Evolutionary conservation across 2,888 invertebrate genomes (phyloP).

Genomic region (Eupithecia exiguata): DNA sequence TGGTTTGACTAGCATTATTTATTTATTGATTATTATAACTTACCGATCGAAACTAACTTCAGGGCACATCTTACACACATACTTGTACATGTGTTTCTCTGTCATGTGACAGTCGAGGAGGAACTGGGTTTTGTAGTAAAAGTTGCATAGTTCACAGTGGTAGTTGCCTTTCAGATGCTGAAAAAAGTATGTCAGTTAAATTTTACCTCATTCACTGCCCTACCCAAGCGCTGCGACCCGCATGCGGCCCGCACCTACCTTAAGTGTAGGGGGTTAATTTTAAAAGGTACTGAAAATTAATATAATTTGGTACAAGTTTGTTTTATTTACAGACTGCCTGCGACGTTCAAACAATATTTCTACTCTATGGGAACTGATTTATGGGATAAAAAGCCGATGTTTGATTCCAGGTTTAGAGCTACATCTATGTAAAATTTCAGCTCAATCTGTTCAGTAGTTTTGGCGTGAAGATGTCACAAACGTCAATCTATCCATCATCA

Average conservation of each 20-base stretch:
- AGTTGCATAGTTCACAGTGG: conserved; percentile 67
- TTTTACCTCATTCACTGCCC: neutral
- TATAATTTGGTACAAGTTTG: neutral
- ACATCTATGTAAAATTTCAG: too few relatives aligned
- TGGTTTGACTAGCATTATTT: too few relatives aligned
- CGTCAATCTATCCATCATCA: too few relatives aligned
- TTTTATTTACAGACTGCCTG: neutral
- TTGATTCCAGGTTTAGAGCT: too few relatives aligned
- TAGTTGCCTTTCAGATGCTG: conserved; percentile 69
- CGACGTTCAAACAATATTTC: too few relatives aligned
- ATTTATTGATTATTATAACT: conserved; percentile 36
- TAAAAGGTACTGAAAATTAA: neutral
- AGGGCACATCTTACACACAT: conserved; percentile 74
- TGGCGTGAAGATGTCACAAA: too few relatives aligned
- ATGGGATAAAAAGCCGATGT: too few relatives aligned
- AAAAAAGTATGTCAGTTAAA: neutral
- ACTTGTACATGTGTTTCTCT: conserved; percentile 77
- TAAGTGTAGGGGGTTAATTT: too few relatives aligned
- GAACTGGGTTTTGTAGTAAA: conserved; percentile 73
- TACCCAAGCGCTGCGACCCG: neutral
- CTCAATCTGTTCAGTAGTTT: too few relatives aligned
- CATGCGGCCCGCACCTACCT: too few relatives aligned
- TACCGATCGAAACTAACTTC: conserved; percentile 76
- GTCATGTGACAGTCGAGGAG: conserved; percentile 71
- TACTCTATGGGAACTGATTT: too few relatives aligned